Conservation (phyloP, 2,797 vertebrate species). For the Arvicola amphibius region DNA sequence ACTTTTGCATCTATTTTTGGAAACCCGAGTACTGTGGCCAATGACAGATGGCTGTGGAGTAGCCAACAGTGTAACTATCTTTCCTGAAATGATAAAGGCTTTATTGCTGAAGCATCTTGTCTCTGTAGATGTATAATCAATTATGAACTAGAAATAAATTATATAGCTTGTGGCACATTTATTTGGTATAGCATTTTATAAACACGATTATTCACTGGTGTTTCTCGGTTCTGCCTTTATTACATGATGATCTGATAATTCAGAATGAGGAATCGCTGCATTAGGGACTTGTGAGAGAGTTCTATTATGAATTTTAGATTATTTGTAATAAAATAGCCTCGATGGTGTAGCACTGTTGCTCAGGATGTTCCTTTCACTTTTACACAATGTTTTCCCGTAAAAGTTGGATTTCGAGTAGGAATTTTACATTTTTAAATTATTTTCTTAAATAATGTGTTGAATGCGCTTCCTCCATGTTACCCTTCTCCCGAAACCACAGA, state of each 20-base stretch:
- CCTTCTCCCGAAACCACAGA: neutral
- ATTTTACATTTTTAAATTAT: slow-evolving; percentile 15
- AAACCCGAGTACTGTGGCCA: slow-evolving; percentile 62
- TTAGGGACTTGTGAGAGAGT: slow-evolving; percentile 75
- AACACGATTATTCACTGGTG: slow-evolving; percentile 83
- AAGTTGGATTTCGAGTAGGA: slow-evolving; percentile 23
- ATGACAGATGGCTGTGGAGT: neutral
- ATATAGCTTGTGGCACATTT: slow-evolving; percentile 82
- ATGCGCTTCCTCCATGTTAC: neutral
- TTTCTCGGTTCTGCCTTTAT: slow-evolving; percentile 81
- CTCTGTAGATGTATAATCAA: slow-evolving; percentile 79
- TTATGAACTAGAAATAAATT: slow-evolving; percentile 83
- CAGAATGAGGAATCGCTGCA: slow-evolving; percentile 77
- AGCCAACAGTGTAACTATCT: slow-evolving; percentile 67
- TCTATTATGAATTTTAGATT: slow-evolving; percentile 70
- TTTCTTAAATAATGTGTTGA: neutral
- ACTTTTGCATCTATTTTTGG: slow-evolving; percentile 42
- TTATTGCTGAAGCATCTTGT: slow-evolving; percentile 73
- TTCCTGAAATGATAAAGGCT: slow-evolving; percentile 70
- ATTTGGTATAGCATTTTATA: slow-evolving; percentile 80
- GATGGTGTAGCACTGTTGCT: neutral
- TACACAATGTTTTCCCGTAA: slow-evolving; percentile 30
- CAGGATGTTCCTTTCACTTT: neutral
- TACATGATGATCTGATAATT: slow-evolving; percentile 75
- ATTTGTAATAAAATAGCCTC: slow-evolving; percentile 1